Percentiles rank a stretch among this genome's conserved stretches.
phyloP scores from a whole-genome alignment of 2,888 invertebrate genomes.

The Plebejus anna region DNA sequence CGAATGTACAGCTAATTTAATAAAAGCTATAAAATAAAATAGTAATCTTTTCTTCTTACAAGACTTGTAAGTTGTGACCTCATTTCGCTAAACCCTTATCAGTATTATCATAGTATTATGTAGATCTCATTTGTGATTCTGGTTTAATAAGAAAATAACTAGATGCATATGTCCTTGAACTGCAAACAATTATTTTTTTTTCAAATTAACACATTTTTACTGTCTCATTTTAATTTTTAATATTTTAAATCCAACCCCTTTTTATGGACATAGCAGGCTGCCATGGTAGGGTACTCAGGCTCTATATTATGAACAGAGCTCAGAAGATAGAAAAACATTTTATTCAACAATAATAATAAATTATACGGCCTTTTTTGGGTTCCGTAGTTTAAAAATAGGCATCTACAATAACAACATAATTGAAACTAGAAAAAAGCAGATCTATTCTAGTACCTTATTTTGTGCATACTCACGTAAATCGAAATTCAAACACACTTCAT shows the following conservation, averaged over 20 bases:
- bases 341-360: too few relatives aligned
- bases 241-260: too few relatives aligned
- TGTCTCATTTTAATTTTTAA: neutral
- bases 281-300: too few relatives aligned
- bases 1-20: conserved; percentile 81
- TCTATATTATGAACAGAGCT: too few relatives aligned
- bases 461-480: neutral
- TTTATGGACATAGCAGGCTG: neutral
- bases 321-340: too few relatives aligned
- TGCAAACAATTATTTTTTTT: neutral
- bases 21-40: conserved; percentile 72
- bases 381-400: neutral
- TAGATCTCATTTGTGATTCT: neutral
- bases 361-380: neutral
- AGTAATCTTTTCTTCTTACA: conserved; percentile 45
- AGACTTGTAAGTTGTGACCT: conserved; percentile 13
- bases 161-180: neutral
- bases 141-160: neutral
- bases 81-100: neutral
- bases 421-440: neutral
- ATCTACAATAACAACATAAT: neutral
- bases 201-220: neutral
- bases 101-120: neutral
- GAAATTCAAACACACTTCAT: neutral
- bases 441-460: neutral